phyloP scores from a whole-genome alignment of 2,888 invertebrate species.

The Caenorhabditis japonica region DNA sequence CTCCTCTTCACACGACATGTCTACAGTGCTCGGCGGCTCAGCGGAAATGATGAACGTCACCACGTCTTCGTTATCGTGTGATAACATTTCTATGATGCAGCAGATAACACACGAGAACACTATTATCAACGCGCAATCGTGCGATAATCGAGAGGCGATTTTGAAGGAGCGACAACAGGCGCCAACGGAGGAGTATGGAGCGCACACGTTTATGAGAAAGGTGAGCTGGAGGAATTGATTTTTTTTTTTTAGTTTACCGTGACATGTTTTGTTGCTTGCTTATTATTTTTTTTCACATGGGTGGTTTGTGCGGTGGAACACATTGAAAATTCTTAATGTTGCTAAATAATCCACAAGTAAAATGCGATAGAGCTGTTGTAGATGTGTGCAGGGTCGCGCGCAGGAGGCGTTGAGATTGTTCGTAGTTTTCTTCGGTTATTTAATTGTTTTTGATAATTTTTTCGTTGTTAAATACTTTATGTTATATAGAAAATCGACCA shows the following conservation, averaged over 20 bases:
- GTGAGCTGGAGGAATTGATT: constrained; percentile 22
- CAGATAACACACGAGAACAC: constrained; percentile 50
- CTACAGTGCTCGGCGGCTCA: constrained; percentile 48
- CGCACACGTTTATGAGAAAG: constrained; percentile 61
- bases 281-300: no score
- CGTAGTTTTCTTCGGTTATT: no score
- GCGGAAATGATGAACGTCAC: constrained; percentile 51
- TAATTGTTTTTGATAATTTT: no score
- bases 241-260: neutral
- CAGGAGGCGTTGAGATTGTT: no score
- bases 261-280: neutral
- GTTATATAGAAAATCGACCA: no score
- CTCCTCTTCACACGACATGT: constrained; percentile 40
- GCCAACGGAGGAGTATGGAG: constrained; percentile 53
- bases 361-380: no score
- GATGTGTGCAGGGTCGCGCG: no score
- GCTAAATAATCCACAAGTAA: no score
- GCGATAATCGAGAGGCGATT: constrained; percentile 52
- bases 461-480: no score
- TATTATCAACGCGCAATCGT: constrained; percentile 42
- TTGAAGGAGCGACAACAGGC: constrained; percentile 18
- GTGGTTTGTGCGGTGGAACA: no score
- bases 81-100: constrained; percentile 40
- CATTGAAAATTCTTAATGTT: no score
- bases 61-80: constrained; percentile 40